A percentile compares a stretch with the other conserved stretches of the same genome.
phyloP scores from a whole-genome alignment of 2,888 invertebrate genomes.

The Andrena fulva region DNA sequence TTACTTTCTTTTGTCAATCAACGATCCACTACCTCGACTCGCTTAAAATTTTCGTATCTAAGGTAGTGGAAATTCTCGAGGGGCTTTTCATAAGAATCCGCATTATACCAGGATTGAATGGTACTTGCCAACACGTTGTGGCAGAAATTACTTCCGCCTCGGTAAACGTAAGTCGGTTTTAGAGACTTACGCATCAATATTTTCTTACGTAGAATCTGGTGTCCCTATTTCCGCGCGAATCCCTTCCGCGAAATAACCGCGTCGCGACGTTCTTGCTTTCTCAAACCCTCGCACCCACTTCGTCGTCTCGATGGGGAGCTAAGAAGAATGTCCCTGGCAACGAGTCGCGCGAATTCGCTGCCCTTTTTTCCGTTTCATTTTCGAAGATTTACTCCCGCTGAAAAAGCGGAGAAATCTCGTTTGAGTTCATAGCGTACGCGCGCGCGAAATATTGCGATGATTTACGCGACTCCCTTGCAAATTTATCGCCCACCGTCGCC shows the following conservation, averaged over 20 bases:
- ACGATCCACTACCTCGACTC: too few species aligned
- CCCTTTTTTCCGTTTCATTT: constrained; percentile 19
- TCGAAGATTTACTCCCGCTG: constrained; percentile 14
- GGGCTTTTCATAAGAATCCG: too few species aligned
- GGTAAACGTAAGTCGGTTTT: constrained; percentile 26
- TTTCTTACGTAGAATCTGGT: constrained; percentile 5
- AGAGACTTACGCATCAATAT: constrained; percentile 31
- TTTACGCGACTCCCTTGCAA: constrained; percentile 39
- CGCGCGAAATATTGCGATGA: constrained; percentile 39
- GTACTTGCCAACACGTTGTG: neutral
- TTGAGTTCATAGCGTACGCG: constrained; percentile 39
- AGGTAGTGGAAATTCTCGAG: too few species aligned
- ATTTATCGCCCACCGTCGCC: constrained; percentile 39
- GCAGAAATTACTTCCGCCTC: constrained; percentile 18
- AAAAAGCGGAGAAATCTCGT: constrained; percentile 30
- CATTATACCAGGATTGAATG: constrained; percentile 3
- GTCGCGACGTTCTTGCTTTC: neutral
- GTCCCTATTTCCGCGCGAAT: neutral
- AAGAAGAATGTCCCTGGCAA: neutral
- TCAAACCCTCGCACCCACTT: constrained; percentile 6
- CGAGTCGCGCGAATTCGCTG: constrained; percentile 13
- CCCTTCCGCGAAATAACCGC: constrained; percentile 5
- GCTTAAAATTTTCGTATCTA: too few species aligned
- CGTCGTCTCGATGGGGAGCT: neutral
- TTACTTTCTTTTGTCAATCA: too few species aligned